Conservation (phyloP, 2,113 vertebrate species). For the Pithys albifrons region DNA sequence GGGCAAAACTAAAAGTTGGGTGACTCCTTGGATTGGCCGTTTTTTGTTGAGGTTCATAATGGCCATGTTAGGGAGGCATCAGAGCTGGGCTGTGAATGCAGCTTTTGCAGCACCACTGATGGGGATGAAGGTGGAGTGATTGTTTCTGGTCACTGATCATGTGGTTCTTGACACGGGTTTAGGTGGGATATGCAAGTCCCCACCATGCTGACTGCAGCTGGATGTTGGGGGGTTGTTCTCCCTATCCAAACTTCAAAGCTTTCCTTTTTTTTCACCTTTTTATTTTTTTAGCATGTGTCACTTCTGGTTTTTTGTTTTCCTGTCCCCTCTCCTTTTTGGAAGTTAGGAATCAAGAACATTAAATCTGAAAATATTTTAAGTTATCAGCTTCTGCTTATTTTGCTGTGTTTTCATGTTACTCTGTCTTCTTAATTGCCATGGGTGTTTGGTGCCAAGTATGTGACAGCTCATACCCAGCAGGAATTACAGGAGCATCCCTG, state of each 20-base stretch:
- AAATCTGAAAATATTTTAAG: not conserved
- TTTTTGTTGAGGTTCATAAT: not conserved
- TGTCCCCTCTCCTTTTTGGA: not conserved
- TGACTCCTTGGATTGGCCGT: not conserved
- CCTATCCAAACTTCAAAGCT: not conserved
- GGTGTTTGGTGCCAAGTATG: not conserved
- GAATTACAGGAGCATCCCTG: not conserved
- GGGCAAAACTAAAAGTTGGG: not conserved
- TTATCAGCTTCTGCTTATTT: not conserved
- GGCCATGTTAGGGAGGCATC: not conserved
- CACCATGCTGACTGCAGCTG: accelerated
- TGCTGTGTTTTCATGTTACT: not conserved
- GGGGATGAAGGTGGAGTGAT: not conserved
- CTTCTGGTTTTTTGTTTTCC: not conserved
- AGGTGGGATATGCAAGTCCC: not conserved
- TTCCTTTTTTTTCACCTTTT: not conserved
- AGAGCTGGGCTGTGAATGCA: not conserved
- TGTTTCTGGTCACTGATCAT: not conserved
- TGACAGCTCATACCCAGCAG: not conserved
- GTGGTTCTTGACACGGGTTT: not conserved
- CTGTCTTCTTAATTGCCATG: not conserved
- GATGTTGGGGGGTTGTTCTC: not conserved
- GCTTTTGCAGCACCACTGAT: not conserved
- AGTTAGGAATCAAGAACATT: not conserved
- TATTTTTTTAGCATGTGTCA: not conserved